Percentiles rank a stretch among this genome's conserved stretches.
phyloP scores from a whole-genome alignment of 2,113 vertebrate species.

The Oreochromis tanganicae region DNA sequence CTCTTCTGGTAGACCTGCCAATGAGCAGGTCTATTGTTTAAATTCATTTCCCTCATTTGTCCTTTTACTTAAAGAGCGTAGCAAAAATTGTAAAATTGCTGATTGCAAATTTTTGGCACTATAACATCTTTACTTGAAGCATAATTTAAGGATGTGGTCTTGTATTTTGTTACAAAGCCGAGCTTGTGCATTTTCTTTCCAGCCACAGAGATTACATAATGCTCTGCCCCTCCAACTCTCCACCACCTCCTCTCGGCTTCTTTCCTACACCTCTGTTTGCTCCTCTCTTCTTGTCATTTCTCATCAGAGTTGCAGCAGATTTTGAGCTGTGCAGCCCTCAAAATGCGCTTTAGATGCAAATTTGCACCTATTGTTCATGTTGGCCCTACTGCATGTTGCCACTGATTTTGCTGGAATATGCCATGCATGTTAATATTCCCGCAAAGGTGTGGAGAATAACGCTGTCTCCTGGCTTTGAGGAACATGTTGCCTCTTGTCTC shows the following conservation, averaged over 20 bases:
- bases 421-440: neutral
- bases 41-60: neutral
- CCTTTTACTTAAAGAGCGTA: neutral
- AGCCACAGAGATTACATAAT: conserved; percentile 28
- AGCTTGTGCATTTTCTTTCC: neutral
- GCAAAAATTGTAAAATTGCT: neutral
- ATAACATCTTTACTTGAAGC: neutral
- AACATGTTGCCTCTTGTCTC: conserved; percentile 10
- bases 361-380: neutral
- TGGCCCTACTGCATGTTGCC: no score
- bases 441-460: neutral
- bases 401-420: neutral
- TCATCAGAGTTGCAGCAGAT: neutral
- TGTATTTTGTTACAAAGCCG: neutral
- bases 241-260: neutral
- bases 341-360: neutral
- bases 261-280: neutral
- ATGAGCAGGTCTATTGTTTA: rapidly evolving
- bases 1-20: neutral
- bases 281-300: neutral
- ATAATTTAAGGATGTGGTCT: neutral
- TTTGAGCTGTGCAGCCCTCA: neutral
- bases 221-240: neutral
- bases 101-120: neutral
- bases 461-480: neutral